phyloP scores from a whole-genome alignment of 2,888 invertebrate genomes.

The Caenorhabditis imperialis region DNA sequence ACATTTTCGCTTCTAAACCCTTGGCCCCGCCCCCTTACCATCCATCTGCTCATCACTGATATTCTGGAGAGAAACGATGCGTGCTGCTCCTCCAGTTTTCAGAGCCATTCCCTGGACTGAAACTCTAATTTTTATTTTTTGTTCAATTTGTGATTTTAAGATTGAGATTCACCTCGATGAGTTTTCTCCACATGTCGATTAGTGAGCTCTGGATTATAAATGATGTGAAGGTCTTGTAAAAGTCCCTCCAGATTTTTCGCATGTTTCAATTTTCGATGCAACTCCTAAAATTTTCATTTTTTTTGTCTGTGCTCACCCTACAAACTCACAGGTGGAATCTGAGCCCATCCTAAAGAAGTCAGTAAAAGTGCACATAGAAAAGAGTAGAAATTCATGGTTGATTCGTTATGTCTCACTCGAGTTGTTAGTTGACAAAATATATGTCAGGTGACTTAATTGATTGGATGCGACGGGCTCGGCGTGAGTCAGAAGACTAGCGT shows the following conservation, averaged over 20 bases:
- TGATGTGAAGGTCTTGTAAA: slow-evolving; percentile 45
- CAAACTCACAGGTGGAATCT: slow-evolving; percentile 38
- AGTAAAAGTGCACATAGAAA: background rate
- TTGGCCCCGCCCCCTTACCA: background rate
- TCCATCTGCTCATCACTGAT: slow-evolving; percentile 31
- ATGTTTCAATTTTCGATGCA: slow-evolving; percentile 38
- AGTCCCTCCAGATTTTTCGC: slow-evolving; percentile 49
- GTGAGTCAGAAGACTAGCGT: too few relatives aligned
- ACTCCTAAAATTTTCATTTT: slow-evolving; percentile 13
- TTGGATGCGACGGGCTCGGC: too few relatives aligned
- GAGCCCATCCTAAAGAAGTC: background rate
- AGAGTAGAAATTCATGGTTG: too few relatives aligned
- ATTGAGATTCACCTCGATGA: slow-evolving; percentile 3
- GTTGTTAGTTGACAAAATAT: too few relatives aligned
- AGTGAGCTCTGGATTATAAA: slow-evolving; percentile 54
- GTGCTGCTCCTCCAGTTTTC: slow-evolving; percentile 3
- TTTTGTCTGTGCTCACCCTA: too few relatives aligned
- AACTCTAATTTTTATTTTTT: slow-evolving; percentile 1
- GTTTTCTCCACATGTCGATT: slow-evolving; percentile 51
- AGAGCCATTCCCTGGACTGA: slow-evolving; percentile 7
- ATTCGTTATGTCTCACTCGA: too few relatives aligned
- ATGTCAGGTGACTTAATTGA: too few relatives aligned
- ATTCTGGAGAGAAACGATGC: slow-evolving; percentile 25
- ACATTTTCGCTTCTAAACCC: background rate
- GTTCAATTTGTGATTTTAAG: background rate